These are phyloP conservation scores for Brachionus manjavacas DNA, from an alignment of 1,140 invertebrate species.

Conservation along the genomic window DNA sequence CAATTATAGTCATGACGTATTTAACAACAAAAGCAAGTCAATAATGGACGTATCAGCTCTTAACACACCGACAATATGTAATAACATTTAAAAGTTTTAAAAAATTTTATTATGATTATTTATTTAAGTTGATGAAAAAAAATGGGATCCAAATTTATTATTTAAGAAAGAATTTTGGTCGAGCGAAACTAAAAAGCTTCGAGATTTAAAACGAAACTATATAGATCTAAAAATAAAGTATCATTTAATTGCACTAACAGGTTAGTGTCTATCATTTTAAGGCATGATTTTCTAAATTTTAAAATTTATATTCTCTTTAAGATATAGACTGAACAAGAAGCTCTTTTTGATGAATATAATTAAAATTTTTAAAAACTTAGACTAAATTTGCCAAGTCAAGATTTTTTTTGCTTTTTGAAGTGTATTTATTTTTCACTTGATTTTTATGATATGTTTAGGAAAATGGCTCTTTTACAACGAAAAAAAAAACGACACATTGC, in stretches of 20 bases:
- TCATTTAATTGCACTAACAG: neutral
- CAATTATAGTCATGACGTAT: neutral
- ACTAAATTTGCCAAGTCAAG: neutral
- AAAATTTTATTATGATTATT: neutral
- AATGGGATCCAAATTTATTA: neutral
- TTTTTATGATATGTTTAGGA: neutral
- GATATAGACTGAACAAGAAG: constrained; percentile 5
- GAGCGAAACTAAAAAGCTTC: neutral
- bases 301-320: neutral
- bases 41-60: neutral
- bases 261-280: neutral
- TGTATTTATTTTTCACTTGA: neutral
- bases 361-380: neutral
- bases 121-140: constrained; percentile 24
- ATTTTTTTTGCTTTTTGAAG: constrained; percentile 5
- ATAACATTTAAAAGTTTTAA: neutral
- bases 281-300: neutral
- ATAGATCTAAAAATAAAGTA: constrained; percentile 2
- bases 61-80: neutral
- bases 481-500: neutral
- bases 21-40: constrained; percentile 7
- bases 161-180: constrained; percentile 3
- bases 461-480: neutral
- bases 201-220: neutral
- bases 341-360: no score